Evolutionary conservation across 1,140 invertebrate genomes (phyloP).

Genomic region (Aphis gossypii): DNA sequence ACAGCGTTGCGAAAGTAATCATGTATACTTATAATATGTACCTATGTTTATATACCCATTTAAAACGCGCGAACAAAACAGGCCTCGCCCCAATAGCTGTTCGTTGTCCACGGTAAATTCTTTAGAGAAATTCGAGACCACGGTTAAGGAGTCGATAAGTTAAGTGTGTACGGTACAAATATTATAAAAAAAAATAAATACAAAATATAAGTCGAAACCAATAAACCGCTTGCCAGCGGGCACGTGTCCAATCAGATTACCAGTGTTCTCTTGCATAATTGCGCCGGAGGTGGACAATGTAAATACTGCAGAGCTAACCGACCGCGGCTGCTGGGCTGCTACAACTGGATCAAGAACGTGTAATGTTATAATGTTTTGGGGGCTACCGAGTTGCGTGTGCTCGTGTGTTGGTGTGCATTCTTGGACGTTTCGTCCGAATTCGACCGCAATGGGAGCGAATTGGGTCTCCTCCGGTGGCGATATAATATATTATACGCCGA

Average conservation of each 20-base stretch:
- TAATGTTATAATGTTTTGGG: not conserved
- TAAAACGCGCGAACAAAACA: not conserved
- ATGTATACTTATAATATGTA: not conserved
- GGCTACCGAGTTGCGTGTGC: slow-evolving; percentile 8
- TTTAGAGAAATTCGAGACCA: not conserved
- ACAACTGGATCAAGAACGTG: not conserved
- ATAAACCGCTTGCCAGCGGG: slow-evolving; percentile 21
- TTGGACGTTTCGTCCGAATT: not conserved
- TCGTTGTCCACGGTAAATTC: not conserved
- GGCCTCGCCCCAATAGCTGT: not conserved
- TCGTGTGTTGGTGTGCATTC: not conserved
- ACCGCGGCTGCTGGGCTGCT: no score
- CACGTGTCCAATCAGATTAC: slow-evolving; percentile 25
- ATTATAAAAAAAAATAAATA: slow-evolving; percentile 21
- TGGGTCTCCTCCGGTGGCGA: not conserved
- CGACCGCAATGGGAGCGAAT: not conserved
- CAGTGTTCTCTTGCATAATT: not conserved
- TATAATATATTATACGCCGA: no score
- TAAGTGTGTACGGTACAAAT: not conserved
- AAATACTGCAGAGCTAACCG: not conserved
- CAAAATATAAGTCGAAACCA: slow-evolving; percentile 7
- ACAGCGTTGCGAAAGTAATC: not conserved
- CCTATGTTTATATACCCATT: not conserved
- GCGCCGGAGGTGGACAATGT: slow-evolving; percentile 38
- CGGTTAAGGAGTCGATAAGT: not conserved